Conservation (phyloP, 2,113 vertebrate species). For the Atlantisia rogersi region DNA sequence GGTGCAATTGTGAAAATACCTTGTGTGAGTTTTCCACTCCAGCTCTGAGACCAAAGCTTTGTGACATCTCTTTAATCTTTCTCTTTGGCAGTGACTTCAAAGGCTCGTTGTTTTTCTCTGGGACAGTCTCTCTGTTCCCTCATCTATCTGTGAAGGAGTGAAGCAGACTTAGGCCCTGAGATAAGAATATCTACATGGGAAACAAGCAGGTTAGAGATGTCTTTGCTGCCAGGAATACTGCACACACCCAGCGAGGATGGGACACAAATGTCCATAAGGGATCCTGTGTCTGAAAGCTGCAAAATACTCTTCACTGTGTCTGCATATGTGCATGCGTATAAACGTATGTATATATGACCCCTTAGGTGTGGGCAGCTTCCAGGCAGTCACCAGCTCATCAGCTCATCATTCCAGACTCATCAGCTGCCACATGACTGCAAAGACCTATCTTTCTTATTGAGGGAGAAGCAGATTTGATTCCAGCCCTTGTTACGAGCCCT, state of each 20-base stretch:
- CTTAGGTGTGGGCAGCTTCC: not conserved
- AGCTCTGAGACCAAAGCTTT: not conserved
- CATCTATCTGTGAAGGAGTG: not conserved
- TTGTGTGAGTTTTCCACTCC: not conserved
- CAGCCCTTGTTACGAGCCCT: not conserved
- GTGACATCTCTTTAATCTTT: not conserved
- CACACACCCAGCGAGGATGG: not conserved
- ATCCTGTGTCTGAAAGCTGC: not conserved
- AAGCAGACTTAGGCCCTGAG: not conserved
- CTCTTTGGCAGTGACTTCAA: constrained; percentile 14
- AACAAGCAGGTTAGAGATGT: not conserved
- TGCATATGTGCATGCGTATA: not conserved
- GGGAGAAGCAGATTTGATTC: not conserved
- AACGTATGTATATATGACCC: not conserved
- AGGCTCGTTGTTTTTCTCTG: not conserved
- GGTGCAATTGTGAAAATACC: not conserved
- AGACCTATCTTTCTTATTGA: rapidly evolving
- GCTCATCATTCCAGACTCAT: not conserved
- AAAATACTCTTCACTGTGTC: not conserved
- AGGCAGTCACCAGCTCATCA: not conserved
- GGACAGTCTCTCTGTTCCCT: not conserved
- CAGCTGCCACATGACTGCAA: not conserved
- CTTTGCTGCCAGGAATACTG: not conserved
- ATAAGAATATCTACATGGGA: not conserved
- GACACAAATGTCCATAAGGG: rapidly evolving